Conservation (phyloP, 1,140 invertebrate genomes). For the Ridgeia piscesae region DNA sequence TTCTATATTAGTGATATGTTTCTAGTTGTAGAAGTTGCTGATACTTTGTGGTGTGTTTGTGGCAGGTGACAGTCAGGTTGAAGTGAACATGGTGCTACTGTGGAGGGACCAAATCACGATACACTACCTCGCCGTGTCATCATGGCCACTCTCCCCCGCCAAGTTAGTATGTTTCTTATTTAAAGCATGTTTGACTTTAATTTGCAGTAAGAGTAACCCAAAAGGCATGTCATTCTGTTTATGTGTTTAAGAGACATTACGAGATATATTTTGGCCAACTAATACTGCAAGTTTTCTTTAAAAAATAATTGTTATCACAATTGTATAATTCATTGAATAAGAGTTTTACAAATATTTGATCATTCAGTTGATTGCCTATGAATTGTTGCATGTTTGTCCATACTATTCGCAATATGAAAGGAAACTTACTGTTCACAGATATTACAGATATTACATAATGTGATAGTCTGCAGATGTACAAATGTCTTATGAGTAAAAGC, state of each 20-base stretch:
- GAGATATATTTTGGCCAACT: too few species aligned
- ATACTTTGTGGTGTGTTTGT: background rate
- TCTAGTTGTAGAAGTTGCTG: background rate
- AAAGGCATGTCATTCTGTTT: background rate
- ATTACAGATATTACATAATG: background rate
- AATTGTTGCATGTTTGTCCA: background rate
- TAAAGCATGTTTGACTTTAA: background rate
- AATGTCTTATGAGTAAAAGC: slow-evolving; percentile 23
- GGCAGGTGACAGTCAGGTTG: slow-evolving; percentile 64
- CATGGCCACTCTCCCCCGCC: slow-evolving; percentile 64
- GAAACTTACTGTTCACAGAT: background rate
- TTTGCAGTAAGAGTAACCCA: background rate
- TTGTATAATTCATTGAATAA: too few species aligned
- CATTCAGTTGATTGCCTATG: background rate
- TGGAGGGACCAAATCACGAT: slow-evolving; percentile 77
- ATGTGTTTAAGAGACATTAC: background rate
- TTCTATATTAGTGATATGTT: background rate
- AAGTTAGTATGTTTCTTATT: slow-evolving; percentile 57
- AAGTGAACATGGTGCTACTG: slow-evolving; percentile 70
- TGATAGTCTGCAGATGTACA: slow-evolving; percentile 12
- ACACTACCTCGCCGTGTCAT: slow-evolving; percentile 68
- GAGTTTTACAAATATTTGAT: too few species aligned
- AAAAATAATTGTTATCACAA: too few species aligned
- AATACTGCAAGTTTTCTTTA: too few species aligned
- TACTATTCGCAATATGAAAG: background rate